Evolutionary conservation across 2,113 vertebrate species (phyloP), one percentile per base, ranked within the genome.

Genomic region (Ramphastos sulfuratus): DNA sequence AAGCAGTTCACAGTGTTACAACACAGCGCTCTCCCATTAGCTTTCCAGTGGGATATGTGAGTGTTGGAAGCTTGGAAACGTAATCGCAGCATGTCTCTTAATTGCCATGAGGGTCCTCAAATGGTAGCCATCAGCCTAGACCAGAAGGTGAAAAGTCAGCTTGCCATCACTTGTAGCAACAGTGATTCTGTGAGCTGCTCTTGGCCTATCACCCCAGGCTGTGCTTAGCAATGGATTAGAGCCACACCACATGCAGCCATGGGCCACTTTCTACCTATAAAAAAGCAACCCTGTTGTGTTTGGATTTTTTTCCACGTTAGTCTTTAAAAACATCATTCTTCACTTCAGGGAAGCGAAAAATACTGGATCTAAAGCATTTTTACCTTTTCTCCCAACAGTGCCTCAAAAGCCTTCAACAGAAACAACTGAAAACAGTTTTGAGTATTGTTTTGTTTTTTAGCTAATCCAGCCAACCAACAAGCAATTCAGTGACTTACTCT

Each of bases 21-120:
- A 63, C 42, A 31, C 2, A 0, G 21, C 1, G 2, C 30, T 72
- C 25, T 52, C n/a, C 71, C 1, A 0, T 19, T 27, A 18, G 48
- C 35, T 72, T 83, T 67, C 56, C 23, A 46, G 42, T 27, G 25
- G 76, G 37, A 66, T 18, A 6, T 0, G 1, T 6, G 56, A 54
- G 14, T 7, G 31, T 6, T 0, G 0, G 66, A 75, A 77, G 31
- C 54, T 81, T 65, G 75, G 87, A 78, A 69, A 61, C 10, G 54
- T 6, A 73, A 70, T 31, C 67, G 20, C 31, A 59, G 15, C 1
- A 9, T 67, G 61, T 58, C 27, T 35, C 39, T 87, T 14, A 20
- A 39, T 17, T 3, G 0, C n/a, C 39, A 39, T 0, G 0, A 52
- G 39, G 50, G 24, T 44, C 56, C 61, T 67, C 61, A 71, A 52